Conservation (phyloP, 2,113 vertebrate species). For the Oxyruncus cristatus region DNA sequence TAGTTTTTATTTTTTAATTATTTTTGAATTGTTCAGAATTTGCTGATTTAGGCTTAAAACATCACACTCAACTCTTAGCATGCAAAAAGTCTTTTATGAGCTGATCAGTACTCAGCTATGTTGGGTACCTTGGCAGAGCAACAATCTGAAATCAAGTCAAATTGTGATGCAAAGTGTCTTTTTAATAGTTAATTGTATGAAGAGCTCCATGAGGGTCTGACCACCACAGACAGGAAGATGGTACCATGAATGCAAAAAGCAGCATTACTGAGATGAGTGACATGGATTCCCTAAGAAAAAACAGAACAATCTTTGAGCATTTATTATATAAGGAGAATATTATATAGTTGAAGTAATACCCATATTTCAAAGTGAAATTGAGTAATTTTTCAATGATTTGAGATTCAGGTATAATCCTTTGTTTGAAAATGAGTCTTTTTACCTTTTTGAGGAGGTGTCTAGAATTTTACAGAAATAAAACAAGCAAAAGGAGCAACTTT, state of each 20-base stretch:
- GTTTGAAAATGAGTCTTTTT: background rate
- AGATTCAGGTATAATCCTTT: background rate
- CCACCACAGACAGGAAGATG: background rate
- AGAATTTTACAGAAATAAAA: background rate
- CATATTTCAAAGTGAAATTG: background rate
- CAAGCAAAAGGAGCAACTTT: background rate
- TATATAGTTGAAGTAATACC: background rate
- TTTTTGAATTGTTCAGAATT: background rate
- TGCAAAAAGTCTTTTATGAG: background rate
- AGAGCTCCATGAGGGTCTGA: background rate
- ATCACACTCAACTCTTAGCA: background rate
- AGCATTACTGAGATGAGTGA: background rate
- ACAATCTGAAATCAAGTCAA: background rate
- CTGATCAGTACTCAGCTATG: background rate
- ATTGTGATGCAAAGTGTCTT: background rate
- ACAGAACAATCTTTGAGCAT: background rate
- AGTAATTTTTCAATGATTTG: background rate
- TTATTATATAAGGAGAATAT: background rate
- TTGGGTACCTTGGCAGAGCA: background rate
- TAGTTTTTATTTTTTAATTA: slow-evolving; percentile 15
- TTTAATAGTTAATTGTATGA: background rate
- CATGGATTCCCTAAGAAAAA: background rate
- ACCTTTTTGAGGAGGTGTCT: background rate
- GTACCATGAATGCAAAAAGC: background rate
- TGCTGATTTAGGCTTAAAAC: slow-evolving; percentile 36